Base-by-base conservation (phyloP, 2,797 vertebrate genomes). In the Neosalanx taihuensis region DNA sequence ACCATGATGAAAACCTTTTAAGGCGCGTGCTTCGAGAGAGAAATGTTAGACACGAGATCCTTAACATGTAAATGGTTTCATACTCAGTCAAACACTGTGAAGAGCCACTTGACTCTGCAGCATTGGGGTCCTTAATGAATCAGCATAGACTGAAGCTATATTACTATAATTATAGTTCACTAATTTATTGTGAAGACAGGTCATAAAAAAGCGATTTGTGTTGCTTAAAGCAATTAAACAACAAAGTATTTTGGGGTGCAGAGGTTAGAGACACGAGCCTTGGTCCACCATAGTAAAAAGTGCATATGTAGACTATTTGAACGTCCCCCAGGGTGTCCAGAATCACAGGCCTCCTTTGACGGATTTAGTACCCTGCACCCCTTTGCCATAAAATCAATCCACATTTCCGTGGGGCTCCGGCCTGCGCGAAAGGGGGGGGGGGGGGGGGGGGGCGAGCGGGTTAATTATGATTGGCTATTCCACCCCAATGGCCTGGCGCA, bases 401-500 rank as follows among this genome's bases (percentile, higher is more conserved):
- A 81, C 84, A 85, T 87, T 87, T 89, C 87, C 86, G 71, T 79
- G 74, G 74, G 76, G 72, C 74, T 63, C 49, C 46, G 83, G 82
- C 75, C 71, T 64, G 76, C 64, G 70, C 72, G 15, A 77, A n/a
- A n/a, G n/a, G n/a, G n/a, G n/a, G n/a, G n/a, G n/a, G n/a, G n/a
- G n/a, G n/a, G n/a, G n/a, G n/a, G n/a, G 57, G 78, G 76, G 76
- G 72, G 83, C 73, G 76, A 75, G 62, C 72, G 76, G 80, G 81
- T 89, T 88, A 84, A 89, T 87, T 85, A 74, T 86, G 87, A 90
- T 88, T 82, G 81, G 85, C 83, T 75, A 6, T 77, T 80, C 77
- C 70, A 49, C 75, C 75, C 75, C n/a, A 67, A 49, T 73, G 76
- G 67, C 81, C 75, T 69, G 4, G 76, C 33, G 64, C 23, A 62